phyloP scores from a whole-genome alignment of 2,888 invertebrate species.

The Listrodromus nycthemerus region DNA sequence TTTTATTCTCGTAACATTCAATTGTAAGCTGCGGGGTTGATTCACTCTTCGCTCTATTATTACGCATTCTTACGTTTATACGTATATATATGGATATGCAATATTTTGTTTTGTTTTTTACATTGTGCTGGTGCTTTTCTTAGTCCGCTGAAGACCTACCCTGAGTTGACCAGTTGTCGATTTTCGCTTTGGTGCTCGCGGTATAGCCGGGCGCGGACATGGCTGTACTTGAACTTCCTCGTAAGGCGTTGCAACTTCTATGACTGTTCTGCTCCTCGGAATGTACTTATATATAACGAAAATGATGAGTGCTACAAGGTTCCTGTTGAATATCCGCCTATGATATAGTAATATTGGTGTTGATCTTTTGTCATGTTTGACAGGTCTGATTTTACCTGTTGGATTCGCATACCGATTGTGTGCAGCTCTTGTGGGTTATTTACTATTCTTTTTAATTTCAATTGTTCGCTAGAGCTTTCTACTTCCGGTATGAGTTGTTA shows the following conservation, averaged over 20 bases:
- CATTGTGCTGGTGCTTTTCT: neutral
- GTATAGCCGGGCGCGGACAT: neutral
- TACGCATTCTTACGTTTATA: neutral
- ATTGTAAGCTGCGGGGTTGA: neutral
- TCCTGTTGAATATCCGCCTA: neutral
- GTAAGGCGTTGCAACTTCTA: neutral
- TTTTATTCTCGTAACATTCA: too few relatives aligned
- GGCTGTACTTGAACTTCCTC: neutral
- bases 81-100: neutral
- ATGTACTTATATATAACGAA: neutral
- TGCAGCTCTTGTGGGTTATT: constrained; percentile 1
- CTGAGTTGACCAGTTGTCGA: neutral
- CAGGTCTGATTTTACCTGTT: neutral
- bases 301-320: neutral
- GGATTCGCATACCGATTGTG: constrained; percentile 7
- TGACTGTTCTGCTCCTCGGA: neutral
- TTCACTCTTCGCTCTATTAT: neutral
- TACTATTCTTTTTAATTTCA: constrained; percentile 8
- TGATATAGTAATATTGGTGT: neutral
- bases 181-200: neutral
- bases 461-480: constrained; percentile 1
- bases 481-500: neutral
- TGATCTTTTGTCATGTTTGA: neutral
- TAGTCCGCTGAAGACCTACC: neutral
- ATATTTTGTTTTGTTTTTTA: neutral